Conservation (phyloP, 2,113 vertebrate genomes). For the Hydrochoerus hydrochaeris region DNA sequence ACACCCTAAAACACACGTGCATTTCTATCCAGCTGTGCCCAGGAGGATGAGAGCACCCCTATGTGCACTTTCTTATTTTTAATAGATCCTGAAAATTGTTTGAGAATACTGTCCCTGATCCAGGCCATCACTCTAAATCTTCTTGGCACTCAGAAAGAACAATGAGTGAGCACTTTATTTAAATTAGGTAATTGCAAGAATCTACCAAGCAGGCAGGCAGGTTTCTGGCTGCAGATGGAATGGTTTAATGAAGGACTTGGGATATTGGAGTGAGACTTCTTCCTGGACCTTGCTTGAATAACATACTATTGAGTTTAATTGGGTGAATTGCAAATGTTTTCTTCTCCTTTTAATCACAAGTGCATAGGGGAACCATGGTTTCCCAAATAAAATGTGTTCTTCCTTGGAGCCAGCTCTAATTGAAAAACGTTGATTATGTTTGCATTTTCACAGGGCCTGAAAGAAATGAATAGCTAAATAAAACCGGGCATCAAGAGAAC, state of each 20-base stretch:
- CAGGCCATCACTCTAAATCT: conserved; percentile 38
- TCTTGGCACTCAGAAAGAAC: not conserved
- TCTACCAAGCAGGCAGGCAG: not conserved
- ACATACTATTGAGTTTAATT: not conserved
- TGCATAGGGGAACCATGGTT: not conserved
- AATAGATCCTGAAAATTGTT: not conserved
- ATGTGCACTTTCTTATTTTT: not conserved
- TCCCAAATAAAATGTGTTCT: not conserved
- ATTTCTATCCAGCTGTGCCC: not conserved
- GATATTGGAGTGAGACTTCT: not conserved
- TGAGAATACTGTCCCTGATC: not conserved
- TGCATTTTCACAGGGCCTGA: conserved; percentile 4
- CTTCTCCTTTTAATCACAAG: conserved; percentile 35
- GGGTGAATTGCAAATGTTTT: not conserved
- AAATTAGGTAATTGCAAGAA: conserved; percentile 36
- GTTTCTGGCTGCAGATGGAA: not conserved
- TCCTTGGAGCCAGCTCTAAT: conserved; percentile 15
- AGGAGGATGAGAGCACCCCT: not conserved
- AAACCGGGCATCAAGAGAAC: not conserved
- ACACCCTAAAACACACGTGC: not conserved
- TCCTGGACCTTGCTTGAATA: not conserved
- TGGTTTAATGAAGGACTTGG: conserved; percentile 22
- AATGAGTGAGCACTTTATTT: conserved; percentile 36
- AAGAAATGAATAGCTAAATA: not conserved
- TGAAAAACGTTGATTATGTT: conserved; percentile 24